Evolutionary conservation across 2,888 invertebrate species (phyloP).

Genomic region (Hipparchia sbordonii): DNA sequence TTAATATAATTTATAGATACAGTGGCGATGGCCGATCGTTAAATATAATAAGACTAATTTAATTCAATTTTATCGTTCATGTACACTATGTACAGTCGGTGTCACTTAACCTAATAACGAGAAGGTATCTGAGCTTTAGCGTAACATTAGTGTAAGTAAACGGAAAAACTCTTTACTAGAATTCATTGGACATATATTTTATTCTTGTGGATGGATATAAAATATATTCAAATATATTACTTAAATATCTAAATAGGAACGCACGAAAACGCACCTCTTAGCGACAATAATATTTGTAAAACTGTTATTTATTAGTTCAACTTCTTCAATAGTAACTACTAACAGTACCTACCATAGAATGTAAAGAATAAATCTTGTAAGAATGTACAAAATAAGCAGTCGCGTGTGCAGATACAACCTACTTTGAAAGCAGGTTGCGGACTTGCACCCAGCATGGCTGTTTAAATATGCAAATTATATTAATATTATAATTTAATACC

Average conservation of each 20-base stretch:
- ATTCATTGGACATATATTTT: no score
- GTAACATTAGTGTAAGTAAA: background rate
- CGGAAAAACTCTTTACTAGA: background rate
- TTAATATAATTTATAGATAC: conserved; percentile 2
- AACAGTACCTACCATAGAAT: background rate
- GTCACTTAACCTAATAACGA: background rate
- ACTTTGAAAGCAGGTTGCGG: background rate
- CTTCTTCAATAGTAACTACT: no score
- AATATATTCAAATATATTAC: no score
- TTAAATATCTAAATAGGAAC: no score
- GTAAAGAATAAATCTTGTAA: background rate
- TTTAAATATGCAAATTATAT: background rate
- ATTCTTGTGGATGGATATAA: no score
- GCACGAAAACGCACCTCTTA: no score
- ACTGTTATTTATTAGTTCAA: no score
- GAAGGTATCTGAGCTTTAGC: background rate
- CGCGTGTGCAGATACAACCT: background rate
- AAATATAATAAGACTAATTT: conserved; percentile 5
- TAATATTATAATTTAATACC: background rate
- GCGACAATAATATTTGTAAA: no score
- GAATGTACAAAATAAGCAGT: background rate
- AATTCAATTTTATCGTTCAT: background rate
- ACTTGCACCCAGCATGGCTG: background rate
- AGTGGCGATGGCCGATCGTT: conserved; percentile 2
- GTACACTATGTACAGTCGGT: background rate